Evolutionary conservation across 2,113 vertebrate genomes (phyloP).

Genomic region (Vimba vimba): DNA sequence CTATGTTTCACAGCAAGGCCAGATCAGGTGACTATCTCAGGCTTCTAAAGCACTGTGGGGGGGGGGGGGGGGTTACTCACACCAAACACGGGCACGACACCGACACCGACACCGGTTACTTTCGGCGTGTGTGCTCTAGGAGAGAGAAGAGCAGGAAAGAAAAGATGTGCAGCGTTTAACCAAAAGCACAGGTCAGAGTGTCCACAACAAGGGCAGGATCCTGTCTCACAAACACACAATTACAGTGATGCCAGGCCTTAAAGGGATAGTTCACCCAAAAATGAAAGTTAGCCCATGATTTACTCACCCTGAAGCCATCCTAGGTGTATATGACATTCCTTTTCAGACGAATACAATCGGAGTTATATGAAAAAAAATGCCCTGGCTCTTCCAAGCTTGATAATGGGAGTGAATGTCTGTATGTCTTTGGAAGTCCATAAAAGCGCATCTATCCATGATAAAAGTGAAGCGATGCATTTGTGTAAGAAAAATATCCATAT

Average conservation of each 20-base stretch:
- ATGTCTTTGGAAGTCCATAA: too few species aligned
- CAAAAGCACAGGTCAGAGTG: constrained; percentile 40
- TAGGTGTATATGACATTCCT: too few species aligned
- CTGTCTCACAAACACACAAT: constrained; percentile 13
- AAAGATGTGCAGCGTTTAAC: constrained; percentile 46
- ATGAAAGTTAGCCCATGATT: too few species aligned
- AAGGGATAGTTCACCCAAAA: background rate
- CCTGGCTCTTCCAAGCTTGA: too few species aligned
- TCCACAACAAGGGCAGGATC: constrained; percentile 18
- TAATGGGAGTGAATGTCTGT: too few species aligned
- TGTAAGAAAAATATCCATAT: too few species aligned
- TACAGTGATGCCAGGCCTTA: constrained; percentile 3
- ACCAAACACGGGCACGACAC: constrained; percentile 42
- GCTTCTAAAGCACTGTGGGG: constrained; percentile 13
- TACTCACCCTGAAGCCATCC: too few species aligned
- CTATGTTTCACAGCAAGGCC: constrained; percentile 23
- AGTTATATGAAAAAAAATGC: too few species aligned
- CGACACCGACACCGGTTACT: constrained; percentile 53
- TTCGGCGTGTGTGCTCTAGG: constrained; percentile 23
- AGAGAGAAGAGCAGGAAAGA: constrained; percentile 31
- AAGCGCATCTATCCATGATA: too few species aligned
- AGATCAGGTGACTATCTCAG: constrained; percentile 51
- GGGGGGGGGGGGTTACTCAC: constrained; percentile 11
- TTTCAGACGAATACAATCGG: too few species aligned
- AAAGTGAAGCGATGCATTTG: too few species aligned